Conservation (phyloP, 2,797 vertebrate species). For the Pteronotus mesoamericanus region DNA sequence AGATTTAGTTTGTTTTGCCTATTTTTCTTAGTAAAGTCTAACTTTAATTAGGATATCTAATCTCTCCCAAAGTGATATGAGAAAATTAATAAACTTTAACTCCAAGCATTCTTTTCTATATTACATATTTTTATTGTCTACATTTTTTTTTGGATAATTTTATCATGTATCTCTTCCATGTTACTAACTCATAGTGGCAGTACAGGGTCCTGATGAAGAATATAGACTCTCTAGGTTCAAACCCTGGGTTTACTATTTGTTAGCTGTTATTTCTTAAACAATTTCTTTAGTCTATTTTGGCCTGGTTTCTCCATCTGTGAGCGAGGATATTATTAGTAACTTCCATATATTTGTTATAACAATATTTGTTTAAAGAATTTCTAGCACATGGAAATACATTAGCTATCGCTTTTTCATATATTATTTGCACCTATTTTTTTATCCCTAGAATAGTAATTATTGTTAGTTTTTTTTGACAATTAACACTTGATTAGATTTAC, state of each 20-base stretch:
- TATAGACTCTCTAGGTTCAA: background rate
- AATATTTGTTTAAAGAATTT: background rate
- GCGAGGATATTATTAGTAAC: background rate
- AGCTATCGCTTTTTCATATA: constrained; percentile 3
- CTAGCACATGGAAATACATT: background rate
- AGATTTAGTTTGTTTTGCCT: background rate
- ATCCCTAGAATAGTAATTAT: background rate
- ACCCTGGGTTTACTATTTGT: background rate
- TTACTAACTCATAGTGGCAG: background rate
- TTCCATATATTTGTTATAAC: background rate
- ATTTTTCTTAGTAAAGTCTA: background rate
- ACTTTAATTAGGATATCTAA: constrained; percentile 1
- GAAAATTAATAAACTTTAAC: background rate
- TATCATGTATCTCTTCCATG: background rate
- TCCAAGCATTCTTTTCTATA: background rate
- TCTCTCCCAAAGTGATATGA: background rate
- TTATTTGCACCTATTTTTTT: constrained; percentile 39
- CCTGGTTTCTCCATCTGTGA: background rate
- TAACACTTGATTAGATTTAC: constrained; percentile 57
- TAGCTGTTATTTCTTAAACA: background rate
- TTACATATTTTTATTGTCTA: background rate
- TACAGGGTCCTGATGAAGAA: background rate
- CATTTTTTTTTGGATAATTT: background rate
- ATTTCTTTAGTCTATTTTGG: background rate
- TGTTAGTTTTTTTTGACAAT: constrained; percentile 12